Percentiles rank a stretch among this genome's conserved stretches.
Evolutionary conservation across 1,140 invertebrate species (phyloP).

Genomic region (Aleiodes sp.): DNA sequence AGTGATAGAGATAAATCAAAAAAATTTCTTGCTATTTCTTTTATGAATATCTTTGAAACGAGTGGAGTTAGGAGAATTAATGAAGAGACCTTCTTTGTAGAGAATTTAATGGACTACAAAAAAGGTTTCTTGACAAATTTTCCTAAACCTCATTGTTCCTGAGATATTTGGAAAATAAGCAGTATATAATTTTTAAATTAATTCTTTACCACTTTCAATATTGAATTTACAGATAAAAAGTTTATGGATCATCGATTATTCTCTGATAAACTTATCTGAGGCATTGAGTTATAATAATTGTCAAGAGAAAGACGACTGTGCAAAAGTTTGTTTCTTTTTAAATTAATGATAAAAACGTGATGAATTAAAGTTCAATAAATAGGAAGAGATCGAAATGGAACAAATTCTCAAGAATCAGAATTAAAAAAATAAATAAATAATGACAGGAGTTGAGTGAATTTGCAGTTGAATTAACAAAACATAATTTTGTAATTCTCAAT

Average conservation of each 20-base stretch:
- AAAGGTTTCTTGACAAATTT: no score
- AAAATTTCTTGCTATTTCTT: no score
- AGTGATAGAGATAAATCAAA: no score
- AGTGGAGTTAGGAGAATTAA: no score
- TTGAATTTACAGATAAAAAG: neutral
- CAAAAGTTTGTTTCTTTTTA: neutral
- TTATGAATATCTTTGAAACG: no score
- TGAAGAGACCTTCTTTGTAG: no score
- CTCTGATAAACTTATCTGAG: neutral
- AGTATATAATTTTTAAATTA: no score
- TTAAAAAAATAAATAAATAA: no score
- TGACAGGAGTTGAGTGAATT: neutral
- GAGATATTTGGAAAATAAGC: no score
- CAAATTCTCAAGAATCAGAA: neutral
- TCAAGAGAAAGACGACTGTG: neutral
- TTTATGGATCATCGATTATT: neutral
- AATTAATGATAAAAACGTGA: neutral
- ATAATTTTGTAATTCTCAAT: neutral
- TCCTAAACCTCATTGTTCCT: no score
- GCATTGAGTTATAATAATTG: neutral
- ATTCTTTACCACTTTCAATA: no score
- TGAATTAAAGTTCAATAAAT: neutral
- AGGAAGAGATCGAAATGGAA: neutral
- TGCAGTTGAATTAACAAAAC: neutral
- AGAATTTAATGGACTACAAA: no score